Base-by-base conservation (phyloP, 1,140 invertebrate species). In the Tetramorium simillimum region DNA sequence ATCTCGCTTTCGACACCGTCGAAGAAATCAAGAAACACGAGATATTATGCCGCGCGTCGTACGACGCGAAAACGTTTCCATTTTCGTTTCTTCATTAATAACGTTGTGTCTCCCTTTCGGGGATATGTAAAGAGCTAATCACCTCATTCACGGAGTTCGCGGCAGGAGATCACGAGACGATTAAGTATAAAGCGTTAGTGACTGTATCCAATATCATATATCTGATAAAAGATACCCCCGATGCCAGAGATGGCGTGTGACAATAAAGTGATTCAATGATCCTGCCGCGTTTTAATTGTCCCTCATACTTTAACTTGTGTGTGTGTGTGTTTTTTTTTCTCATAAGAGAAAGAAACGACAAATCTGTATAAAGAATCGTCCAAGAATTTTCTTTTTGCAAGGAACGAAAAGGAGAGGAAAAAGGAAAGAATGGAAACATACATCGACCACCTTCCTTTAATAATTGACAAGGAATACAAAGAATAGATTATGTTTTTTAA, bases 231-330 rank as follows among this genome's bases (percentile, higher is more conserved):
- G 93, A 94, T 94, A 94, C 91, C 93, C 93, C 92, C 89, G 93
- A 95, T 93, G 94, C 94, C 94, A 95, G 93, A 92, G 89, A 94
- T 95, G 94, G 94, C 94, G 93, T 93, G 94, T 95, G 94, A 95
- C 94, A 95, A 95, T 95, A 95, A 95, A 95, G 93, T 95, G 93
- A 95, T 95, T 94, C 93, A 94, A 94, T 94, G 93, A 94, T 94
- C 92, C 89, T 82, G 90, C 88, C 88, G 90, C 86, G 91, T 92
- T 93, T 93, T 53, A 86, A 91, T 92, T 86, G 85, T 69, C 89
- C 85, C 82, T 92, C 85, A 87, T 10, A 51, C 51, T 12, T n/a
- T 33, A 33, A 3, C 33, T 33, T 33, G 33, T 33, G 3, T 33
- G 33, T 33, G 3, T 33, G 28, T 67, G 3, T 4, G 7, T n/a